These are phyloP conservation scores for Poliocrania exsul DNA, from an alignment of 2,797 vertebrate species.

Conservation along the genomic window DNA sequence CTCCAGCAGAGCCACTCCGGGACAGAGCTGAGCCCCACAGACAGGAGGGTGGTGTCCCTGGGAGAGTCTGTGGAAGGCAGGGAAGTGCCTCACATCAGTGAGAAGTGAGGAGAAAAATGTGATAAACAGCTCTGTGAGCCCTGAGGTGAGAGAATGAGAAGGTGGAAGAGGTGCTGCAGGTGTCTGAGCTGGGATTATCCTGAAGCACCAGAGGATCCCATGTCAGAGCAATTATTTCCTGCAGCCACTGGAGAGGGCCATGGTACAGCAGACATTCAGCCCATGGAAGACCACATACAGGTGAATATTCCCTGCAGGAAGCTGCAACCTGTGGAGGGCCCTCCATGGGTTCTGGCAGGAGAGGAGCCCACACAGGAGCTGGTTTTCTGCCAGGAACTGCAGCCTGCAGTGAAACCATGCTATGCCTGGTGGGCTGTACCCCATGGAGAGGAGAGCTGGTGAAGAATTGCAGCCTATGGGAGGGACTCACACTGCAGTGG, in stretches of 20 bases:
- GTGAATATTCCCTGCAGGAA: background rate
- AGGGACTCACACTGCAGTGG: rapidly evolving
- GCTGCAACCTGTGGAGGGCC: background rate
- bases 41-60: background rate
- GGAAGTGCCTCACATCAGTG: background rate
- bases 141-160: background rate
- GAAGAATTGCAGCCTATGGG: background rate
- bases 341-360: background rate
- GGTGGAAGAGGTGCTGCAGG: background rate
- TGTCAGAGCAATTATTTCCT: background rate
- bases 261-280: rapidly evolving
- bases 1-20: background rate
- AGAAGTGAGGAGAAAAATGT: background rate
- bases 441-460: background rate
- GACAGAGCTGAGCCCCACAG: background rate
- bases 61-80: background rate
- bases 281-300: background rate
- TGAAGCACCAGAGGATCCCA: background rate
- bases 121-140: background rate
- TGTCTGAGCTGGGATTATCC: background rate
- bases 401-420: rapidly evolving
- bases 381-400: background rate
- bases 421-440: background rate
- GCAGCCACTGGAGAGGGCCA: background rate
- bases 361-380: background rate